Base-by-base conservation (phyloP, 2,797 vertebrate genomes). In the Numenius phaeopus region DNA sequence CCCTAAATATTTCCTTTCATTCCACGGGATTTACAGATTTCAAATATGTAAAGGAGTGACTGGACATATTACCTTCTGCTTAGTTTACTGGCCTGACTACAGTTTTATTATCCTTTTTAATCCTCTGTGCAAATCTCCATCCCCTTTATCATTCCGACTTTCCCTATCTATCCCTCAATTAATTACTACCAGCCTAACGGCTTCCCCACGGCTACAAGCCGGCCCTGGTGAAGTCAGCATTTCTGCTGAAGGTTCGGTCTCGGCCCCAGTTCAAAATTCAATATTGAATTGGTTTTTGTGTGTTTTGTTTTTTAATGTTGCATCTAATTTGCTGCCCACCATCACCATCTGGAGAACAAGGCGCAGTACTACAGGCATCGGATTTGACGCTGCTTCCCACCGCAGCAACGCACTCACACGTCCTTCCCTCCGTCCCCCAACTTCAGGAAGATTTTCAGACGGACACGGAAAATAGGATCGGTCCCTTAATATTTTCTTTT, bases 281-380 rank as follows among this genome's bases (percentile, higher is more conserved):
- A 7, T 21, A 22, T 39, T 4, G 3, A 64, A 3, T 64, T 81
- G 15, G 32, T 27, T 29, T 14, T n/a, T 34, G n/a, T 54, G 54
- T 57, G 2, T 0, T 32, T 65, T 80, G 4, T 3, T 73, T 16
- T 32, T 39, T 14, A 13, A 18, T 0, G 2, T 21, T 7, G 40
- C 15, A 57, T 50, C 46, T 11, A 3, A 72, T 76, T 32, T 50
- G 52, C 94, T 96, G 96, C 95, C 89, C 83, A 54, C 7, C 29
- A 92, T 27, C 95, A 61, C 95, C 97, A 93, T 5, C 96, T 95
- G 96, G 49, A 96, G 97, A 81, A 55, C 29, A 27, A 24, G 2
- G 0, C 1, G 46, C 32, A 78, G 95, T 32, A 97, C 91, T 96
- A 37, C 34, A 49, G 29, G 85, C 65, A 11, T 0, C 6, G 19